phyloP scores from a whole-genome alignment of 2,888 invertebrate species.

The Invenusta paracnida region DNA sequence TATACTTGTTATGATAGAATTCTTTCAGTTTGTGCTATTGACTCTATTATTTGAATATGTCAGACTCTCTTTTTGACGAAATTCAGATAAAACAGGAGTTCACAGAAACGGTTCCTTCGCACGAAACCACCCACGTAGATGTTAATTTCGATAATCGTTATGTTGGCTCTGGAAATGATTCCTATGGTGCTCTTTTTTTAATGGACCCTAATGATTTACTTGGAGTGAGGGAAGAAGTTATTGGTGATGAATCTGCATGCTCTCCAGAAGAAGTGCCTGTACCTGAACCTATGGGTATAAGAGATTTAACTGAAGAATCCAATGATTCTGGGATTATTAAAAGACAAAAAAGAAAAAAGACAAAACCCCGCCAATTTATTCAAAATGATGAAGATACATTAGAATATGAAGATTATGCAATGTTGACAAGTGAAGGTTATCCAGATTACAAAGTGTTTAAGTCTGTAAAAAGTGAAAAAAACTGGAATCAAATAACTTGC shows the following conservation, averaged over 20 bases:
- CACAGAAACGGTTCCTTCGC: neutral
- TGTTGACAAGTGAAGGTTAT: neutral
- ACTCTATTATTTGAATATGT: neutral
- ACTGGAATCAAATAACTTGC: neutral
- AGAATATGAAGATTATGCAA: neutral
- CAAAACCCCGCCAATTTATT: neutral
- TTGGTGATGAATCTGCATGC: slow-evolving; percentile 13
- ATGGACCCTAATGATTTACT: slow-evolving; percentile 37
- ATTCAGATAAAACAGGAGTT: neutral
- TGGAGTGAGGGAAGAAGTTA: slow-evolving; percentile 32
- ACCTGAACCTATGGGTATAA: neutral
- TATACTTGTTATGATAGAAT: neutral
- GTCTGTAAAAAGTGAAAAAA: neutral
- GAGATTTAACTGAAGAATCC: neutral
- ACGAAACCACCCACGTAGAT: neutral
- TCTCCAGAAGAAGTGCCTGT: slow-evolving; percentile 20
- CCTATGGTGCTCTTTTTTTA: slow-evolving; percentile 27
- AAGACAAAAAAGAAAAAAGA: neutral
- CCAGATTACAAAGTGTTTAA: neutral
- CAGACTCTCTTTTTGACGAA: neutral
- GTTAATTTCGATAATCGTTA: slow-evolving; percentile 33
- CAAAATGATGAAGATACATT: neutral
- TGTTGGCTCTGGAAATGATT: slow-evolving; percentile 32
- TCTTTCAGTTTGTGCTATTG: neutral
- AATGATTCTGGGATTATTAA: neutral